phyloP scores from a whole-genome alignment of 2,113 vertebrate genomes.

The Tachycineta bicolor region DNA sequence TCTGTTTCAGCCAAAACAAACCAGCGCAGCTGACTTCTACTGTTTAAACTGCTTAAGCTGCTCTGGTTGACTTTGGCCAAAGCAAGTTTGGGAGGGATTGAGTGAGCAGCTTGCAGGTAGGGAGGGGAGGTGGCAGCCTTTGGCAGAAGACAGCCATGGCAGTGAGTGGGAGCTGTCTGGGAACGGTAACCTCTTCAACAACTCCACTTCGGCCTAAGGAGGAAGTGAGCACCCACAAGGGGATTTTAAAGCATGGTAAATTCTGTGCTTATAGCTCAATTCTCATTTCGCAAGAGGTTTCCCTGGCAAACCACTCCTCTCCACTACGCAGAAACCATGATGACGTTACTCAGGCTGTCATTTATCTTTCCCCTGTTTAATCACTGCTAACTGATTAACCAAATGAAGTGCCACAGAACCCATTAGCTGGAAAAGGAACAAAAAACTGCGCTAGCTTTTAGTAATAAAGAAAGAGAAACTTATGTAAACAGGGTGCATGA shows the following conservation, averaged over 20 bases:
- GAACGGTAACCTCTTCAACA: not conserved
- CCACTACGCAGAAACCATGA: not conserved
- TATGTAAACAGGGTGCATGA: not conserved
- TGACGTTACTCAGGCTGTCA: slow-evolving; percentile 7
- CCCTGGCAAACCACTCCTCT: slow-evolving; percentile 12
- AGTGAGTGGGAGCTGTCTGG: not conserved
- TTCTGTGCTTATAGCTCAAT: not conserved
- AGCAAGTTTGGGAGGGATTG: not conserved
- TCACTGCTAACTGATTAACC: slow-evolving; percentile 61
- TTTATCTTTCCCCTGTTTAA: slow-evolving; percentile 46
- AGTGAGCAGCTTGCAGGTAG: not conserved
- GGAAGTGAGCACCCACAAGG: not conserved
- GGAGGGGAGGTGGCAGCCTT: not conserved
- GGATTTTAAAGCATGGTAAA: not conserved
- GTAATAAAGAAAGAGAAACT: not conserved
- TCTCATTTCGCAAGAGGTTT: slow-evolving; percentile 35
- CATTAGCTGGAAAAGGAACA: not conserved
- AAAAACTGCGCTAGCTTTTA: not conserved
- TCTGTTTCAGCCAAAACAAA: not conserved
- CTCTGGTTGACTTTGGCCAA: not conserved
- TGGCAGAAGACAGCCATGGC: not conserved
- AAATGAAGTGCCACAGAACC: slow-evolving; percentile 8
- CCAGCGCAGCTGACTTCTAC: not conserved
- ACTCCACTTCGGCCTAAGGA: not conserved
- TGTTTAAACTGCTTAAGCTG: slow-evolving; percentile 15